These are phyloP conservation scores for Orchesellides sinensis DNA, from an alignment of 2,888 invertebrate genomes.

Conservation along the genomic window DNA sequence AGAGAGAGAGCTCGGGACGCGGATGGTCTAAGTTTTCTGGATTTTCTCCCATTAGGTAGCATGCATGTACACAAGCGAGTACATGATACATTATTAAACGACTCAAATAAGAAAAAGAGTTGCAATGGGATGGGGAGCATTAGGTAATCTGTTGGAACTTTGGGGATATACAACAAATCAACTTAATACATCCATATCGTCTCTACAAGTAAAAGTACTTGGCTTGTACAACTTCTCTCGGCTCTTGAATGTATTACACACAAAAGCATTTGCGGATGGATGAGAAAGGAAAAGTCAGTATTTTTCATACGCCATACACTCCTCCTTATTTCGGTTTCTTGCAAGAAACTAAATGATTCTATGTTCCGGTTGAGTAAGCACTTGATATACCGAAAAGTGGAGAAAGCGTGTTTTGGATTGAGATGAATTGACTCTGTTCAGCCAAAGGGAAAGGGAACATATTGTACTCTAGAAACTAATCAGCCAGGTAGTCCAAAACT, in stretches of 20 bases:
- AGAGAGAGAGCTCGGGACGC: no score
- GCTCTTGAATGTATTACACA: no score
- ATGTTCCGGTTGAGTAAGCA: constrained; percentile 57
- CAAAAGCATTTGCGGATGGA: constrained; percentile 41
- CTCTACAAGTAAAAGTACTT: no score
- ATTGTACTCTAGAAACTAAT: constrained; percentile 56
- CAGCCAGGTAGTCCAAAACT: constrained; percentile 31
- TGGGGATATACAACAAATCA: neutral
- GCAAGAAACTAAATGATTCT: constrained; percentile 57
- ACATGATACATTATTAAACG: constrained; percentile 39
- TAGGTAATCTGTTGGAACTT: constrained; percentile 40
- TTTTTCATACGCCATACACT: constrained; percentile 10
- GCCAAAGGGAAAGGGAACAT: constrained; percentile 34
- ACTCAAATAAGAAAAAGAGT: constrained; percentile 13
- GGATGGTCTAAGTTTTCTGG: no score
- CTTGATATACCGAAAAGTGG: constrained; percentile 65
- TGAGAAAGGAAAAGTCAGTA: constrained; percentile 43
- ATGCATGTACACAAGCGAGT: no score
- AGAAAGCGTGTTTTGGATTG: constrained; percentile 65
- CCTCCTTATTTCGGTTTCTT: constrained; percentile 20
- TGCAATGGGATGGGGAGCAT: constrained; percentile 13
- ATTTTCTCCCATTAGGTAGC: no score
- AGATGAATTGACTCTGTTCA: constrained; percentile 60
- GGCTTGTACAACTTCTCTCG: no score
- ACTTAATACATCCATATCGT: neutral